Conservation (phyloP, 2,888 invertebrate species). For the Drosophila austrosaltans region DNA sequence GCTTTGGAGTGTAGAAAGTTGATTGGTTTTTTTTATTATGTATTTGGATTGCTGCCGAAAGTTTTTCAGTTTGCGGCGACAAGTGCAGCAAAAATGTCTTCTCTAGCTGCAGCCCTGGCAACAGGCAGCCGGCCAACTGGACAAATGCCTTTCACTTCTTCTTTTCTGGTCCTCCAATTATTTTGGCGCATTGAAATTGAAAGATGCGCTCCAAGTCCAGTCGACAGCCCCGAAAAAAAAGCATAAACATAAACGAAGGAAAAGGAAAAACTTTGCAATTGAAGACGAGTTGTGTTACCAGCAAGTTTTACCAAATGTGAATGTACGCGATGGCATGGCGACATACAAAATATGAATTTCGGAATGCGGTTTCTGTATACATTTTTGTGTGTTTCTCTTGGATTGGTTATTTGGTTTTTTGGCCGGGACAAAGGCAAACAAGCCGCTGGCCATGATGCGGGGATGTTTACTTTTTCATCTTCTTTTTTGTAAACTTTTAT, state of each 20-base stretch:
- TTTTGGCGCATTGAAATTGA: constrained; percentile 41
- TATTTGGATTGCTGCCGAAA: constrained; percentile 34
- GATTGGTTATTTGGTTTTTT: constrained; percentile 9
- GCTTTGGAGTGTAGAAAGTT: constrained; percentile 71
- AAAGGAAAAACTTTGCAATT: constrained; percentile 45
- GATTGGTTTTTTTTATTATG: constrained; percentile 63
- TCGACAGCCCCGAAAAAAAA: constrained; percentile 11
- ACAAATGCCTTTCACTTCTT: constrained; percentile 64
- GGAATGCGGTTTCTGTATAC: constrained; percentile 55
- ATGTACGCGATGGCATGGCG: constrained; percentile 51
- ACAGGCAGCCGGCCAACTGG: constrained; percentile 16
- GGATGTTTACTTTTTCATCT: constrained; percentile 23
- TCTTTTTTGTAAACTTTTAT: constrained; percentile 1
- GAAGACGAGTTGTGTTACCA: constrained; percentile 47
- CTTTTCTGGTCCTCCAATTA: constrained; percentile 21
- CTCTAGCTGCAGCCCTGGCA: constrained; percentile 48
- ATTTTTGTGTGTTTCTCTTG: neutral
- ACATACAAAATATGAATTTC: constrained; percentile 61
- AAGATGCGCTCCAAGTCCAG: constrained; percentile 53
- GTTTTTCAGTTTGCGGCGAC: constrained; percentile 35
- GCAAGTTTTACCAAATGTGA: constrained; percentile 60
- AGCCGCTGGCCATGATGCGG: constrained; percentile 27
- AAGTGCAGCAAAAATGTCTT: constrained; percentile 27
- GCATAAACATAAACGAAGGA: neutral
- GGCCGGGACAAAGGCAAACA: constrained; percentile 53